Conservation (phyloP, 2,113 vertebrate genomes). For the Gasterosteus aculeatus region DNA sequence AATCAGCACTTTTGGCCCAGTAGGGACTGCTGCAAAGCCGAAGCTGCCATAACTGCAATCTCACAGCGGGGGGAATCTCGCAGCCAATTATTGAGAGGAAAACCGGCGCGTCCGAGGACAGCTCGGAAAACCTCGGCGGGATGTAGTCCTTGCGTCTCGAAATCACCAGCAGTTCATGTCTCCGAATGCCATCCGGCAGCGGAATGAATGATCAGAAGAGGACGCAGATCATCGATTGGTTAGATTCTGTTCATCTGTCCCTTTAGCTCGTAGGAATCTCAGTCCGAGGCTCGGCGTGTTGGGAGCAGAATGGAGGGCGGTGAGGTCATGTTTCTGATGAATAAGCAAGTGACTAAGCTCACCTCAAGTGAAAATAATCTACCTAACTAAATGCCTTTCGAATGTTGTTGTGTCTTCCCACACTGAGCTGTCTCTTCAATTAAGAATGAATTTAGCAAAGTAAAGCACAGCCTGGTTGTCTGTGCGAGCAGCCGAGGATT, state of each 20-base stretch:
- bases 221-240: slow-evolving; percentile 6
- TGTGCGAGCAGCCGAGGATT: slow-evolving; percentile 39
- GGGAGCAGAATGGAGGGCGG: neutral
- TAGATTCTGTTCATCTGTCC: slow-evolving; percentile 30
- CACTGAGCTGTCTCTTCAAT: slow-evolving; percentile 68
- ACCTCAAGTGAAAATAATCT: slow-evolving; percentile 62
- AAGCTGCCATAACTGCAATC: slow-evolving; percentile 76
- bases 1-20: slow-evolving; percentile 72
- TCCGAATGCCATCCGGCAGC: slow-evolving; percentile 18
- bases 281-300: neutral
- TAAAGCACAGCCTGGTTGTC: slow-evolving; percentile 46
- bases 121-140: slow-evolving; percentile 38
- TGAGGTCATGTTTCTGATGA: slow-evolving; percentile 50
- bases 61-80: slow-evolving; percentile 55
- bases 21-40: slow-evolving; percentile 60
- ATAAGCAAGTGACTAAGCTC: slow-evolving; percentile 60
- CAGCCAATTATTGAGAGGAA: slow-evolving; percentile 57
- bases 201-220: slow-evolving; percentile 48
- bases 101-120: slow-evolving; percentile 43
- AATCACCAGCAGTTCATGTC: slow-evolving; percentile 58
- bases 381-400: slow-evolving; percentile 68
- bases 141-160: slow-evolving; percentile 59
- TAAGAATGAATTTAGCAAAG: slow-evolving; percentile 49
- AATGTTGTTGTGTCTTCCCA: slow-evolving; percentile 52
- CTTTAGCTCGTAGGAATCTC: slow-evolving; percentile 10